Percentiles rank a stretch among this genome's conserved stretches.
These are phyloP conservation scores for Phylloscopus whistleri DNA, from an alignment of 2,113 vertebrate species.

Conservation along the genomic window DNA sequence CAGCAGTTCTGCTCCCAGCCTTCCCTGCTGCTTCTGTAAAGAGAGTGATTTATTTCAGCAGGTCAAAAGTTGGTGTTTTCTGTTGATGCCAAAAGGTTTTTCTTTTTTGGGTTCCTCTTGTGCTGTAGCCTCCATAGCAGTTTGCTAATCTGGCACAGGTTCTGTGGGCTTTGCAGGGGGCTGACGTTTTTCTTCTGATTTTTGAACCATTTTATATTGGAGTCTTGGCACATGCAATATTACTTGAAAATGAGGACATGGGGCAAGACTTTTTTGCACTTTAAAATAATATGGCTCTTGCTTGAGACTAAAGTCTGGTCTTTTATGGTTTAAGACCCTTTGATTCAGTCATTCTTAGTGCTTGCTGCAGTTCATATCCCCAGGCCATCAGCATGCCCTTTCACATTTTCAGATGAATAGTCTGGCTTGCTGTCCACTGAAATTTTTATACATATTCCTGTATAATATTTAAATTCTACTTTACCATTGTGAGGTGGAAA, in stretches of 20 bases:
- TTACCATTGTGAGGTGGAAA: rapidly evolving
- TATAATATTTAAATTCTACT: not conserved
- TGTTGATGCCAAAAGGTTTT: not conserved
- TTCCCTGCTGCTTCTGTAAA: not conserved
- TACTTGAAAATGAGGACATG: not conserved
- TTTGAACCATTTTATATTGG: not conserved
- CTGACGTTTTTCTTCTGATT: not conserved
- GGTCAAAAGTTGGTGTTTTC: not conserved
- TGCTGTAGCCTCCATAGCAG: not conserved
- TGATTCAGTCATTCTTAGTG: not conserved
- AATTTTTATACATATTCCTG: not conserved
- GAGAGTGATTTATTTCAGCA: not conserved
- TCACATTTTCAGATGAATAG: not conserved
- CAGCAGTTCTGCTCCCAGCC: not conserved
- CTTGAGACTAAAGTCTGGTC: not conserved
- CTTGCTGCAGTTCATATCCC: not conserved
- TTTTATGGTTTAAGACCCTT: not conserved
- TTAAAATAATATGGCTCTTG: not conserved
- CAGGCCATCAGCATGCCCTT: not conserved
- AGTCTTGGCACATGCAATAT: not conserved
- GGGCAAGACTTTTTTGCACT: not conserved
- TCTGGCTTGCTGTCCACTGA: not conserved
- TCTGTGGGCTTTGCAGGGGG: not conserved
- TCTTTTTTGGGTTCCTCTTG: not conserved
- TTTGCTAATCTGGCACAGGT: not conserved